A percentile compares a stretch with the other conserved stretches of the same genome.
Evolutionary conservation across 2,113 vertebrate species (phyloP).

Genomic region (Vulpes vulpes): DNA sequence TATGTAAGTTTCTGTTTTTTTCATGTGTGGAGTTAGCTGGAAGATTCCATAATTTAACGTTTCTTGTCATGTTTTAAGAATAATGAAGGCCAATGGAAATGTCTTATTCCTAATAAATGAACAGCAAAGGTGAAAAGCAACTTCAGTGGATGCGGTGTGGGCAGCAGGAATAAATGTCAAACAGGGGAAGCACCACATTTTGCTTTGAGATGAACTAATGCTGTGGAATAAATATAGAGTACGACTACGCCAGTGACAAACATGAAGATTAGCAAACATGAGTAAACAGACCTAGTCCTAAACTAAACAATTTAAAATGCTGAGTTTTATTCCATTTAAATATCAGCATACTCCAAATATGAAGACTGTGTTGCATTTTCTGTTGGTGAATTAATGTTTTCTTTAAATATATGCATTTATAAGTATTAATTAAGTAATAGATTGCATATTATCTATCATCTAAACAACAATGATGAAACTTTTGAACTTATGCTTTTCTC

Average conservation of each 20-base stretch:
- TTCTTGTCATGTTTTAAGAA: not conserved
- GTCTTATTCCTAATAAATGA: not conserved
- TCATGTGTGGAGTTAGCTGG: not conserved
- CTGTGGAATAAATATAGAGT: not conserved
- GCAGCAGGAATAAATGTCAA: not conserved
- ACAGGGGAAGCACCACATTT: not conserved
- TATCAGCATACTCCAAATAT: not conserved
- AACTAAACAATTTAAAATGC: not conserved
- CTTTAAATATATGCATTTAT: not conserved
- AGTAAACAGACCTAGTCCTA: conserved; percentile 61
- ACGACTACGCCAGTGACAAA: not conserved
- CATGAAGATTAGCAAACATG: not conserved
- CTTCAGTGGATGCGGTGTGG: not conserved
- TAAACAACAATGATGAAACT: not conserved
- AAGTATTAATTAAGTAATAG: not conserved
- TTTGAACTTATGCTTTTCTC: not conserved
- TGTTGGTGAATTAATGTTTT: not conserved
- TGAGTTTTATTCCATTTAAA: conserved; percentile 22
- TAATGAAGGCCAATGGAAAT: not conserved
- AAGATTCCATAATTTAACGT: not conserved
- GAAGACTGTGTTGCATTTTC: not conserved
- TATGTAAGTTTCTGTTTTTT: not conserved
- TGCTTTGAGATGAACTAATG: not conserved
- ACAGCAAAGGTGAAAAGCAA: not conserved
- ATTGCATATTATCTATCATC: not conserved